A percentile compares a stretch with the other conserved stretches of the same genome.
These are phyloP conservation scores for Oscheius sp. DNA, from an alignment of 2,888 invertebrate genomes.

Conservation along the genomic window DNA sequence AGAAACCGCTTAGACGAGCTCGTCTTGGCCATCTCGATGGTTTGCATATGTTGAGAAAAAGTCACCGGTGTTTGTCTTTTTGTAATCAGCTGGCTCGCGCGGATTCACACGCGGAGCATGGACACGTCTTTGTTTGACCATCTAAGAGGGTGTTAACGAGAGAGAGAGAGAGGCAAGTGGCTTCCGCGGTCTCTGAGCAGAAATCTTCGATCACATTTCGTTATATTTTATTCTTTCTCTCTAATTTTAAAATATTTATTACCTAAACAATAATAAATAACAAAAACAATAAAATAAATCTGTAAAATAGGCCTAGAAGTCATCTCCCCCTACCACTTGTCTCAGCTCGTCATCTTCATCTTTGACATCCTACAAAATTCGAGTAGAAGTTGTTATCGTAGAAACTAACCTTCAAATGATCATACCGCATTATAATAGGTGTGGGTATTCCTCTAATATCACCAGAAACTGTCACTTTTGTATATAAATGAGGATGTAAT, in stretches of 20 bases:
- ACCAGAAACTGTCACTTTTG: slow-evolving; percentile 62
- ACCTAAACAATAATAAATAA: not conserved
- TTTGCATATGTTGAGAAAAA: slow-evolving; percentile 22
- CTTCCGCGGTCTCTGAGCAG: no score
- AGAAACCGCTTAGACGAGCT: slow-evolving; percentile 15
- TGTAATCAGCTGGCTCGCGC: not conserved
- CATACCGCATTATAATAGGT: slow-evolving; percentile 62
- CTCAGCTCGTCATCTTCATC: slow-evolving; percentile 58
- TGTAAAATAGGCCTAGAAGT: slow-evolving; percentile 35
- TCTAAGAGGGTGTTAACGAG: no score
- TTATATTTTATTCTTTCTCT: no score
- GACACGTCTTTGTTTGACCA: no score
- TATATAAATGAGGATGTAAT: slow-evolving; percentile 50
- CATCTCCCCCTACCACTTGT: slow-evolving; percentile 59
- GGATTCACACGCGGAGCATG: no score
- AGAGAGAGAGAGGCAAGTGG: no score
- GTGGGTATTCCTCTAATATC: slow-evolving; percentile 64
- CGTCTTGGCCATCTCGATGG: slow-evolving; percentile 12
- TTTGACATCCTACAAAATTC: slow-evolving; percentile 21
- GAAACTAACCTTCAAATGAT: slow-evolving; percentile 51
- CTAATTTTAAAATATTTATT: not conserved
- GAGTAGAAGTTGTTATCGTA: no score
- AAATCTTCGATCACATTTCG: no score
- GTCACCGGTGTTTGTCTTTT: slow-evolving; percentile 5
- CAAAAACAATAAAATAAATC: not conserved